Percentiles rank a stretch among this genome's conserved stretches.
phyloP scores from a whole-genome alignment of 2,113 vertebrate species.

The Syrrhaptes paradoxus region DNA sequence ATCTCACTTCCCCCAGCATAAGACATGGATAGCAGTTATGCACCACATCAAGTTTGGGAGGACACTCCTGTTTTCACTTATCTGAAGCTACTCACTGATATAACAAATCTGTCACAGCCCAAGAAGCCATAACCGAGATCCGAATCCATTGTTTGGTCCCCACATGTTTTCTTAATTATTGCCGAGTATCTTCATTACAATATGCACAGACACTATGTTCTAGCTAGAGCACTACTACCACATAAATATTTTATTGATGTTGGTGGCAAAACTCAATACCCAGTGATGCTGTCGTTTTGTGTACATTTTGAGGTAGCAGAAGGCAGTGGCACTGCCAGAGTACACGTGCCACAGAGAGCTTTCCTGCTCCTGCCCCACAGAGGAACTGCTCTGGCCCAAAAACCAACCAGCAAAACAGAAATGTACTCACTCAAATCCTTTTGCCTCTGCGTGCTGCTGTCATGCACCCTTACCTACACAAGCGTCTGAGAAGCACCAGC shows the following conservation, averaged over 20 bases:
- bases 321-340: not conserved
- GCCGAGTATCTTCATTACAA: not conserved
- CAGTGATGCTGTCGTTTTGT: fast-evolving
- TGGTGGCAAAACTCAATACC: not conserved
- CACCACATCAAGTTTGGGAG: not conserved
- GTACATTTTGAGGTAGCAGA: not conserved
- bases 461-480: not conserved
- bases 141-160: not conserved
- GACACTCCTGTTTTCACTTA: not conserved
- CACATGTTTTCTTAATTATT: not conserved
- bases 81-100: not conserved
- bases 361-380: not conserved
- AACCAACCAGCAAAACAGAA: not conserved
- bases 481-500: not conserved
- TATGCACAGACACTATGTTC: not conserved
- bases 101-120: not conserved
- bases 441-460: not conserved
- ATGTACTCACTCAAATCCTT: not conserved
- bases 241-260: fast-evolving
- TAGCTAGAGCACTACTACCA: not conserved
- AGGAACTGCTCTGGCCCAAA: not conserved
- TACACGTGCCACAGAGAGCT: not conserved
- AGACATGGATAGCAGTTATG: fast-evolving
- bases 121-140: not conserved
- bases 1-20: not conserved